Conservation (phyloP, 2,888 invertebrate genomes). For the Ditula angustiorana region DNA sequence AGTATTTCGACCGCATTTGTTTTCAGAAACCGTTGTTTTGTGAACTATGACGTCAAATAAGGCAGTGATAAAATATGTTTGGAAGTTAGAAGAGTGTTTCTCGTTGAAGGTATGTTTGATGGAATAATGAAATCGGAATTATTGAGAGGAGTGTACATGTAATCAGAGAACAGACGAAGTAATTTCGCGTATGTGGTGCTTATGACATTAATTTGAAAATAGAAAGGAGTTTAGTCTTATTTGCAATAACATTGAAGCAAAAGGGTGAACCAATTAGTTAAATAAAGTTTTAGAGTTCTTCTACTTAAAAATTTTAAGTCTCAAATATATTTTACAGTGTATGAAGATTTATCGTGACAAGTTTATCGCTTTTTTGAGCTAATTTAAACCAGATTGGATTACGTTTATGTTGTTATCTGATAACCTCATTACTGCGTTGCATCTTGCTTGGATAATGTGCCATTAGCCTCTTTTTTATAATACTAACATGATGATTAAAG, state of each 20-base stretch:
- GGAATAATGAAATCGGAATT: no score
- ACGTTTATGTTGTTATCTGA: constrained; percentile 1
- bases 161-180: no score
- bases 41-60: neutral
- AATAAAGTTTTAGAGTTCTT: no score
- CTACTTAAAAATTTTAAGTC: no score
- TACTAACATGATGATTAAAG: neutral
- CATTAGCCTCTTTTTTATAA: neutral
- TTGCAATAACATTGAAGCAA: no score
- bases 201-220: no score
- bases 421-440: neutral
- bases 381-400: neutral
- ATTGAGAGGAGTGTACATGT: no score
- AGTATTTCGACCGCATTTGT: neutral
- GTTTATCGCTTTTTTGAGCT: neutral
- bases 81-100: neutral
- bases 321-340: no score
- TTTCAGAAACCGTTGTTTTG: neutral
- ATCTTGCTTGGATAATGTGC: neutral
- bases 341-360: no score
- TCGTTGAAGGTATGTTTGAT: neutral
- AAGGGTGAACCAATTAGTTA: no score
- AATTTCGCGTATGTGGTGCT: no score
- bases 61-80: neutral
- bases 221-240: no score